A percentile compares a stretch with the other conserved stretches of the same genome.
phyloP scores from a whole-genome alignment of 1,140 invertebrate genomes.

The Drosophila tsacasi region DNA sequence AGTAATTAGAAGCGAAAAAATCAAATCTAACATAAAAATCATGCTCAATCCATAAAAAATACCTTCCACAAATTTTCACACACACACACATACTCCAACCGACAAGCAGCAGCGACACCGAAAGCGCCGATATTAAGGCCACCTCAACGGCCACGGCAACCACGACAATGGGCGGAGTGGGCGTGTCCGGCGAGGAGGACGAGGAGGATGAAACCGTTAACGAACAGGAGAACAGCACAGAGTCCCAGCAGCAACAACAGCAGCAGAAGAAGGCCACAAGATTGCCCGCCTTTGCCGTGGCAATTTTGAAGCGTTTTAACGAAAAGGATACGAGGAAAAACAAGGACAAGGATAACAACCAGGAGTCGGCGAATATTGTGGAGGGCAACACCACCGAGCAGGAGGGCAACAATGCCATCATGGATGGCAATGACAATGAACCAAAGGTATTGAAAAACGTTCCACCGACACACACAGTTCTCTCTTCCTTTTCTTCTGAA shows the following conservation, averaged over 20 bases:
- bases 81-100: slow-evolving; percentile 33
- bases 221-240: slow-evolving; percentile 22
- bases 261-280: slow-evolving; percentile 67
- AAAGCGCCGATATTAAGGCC: slow-evolving; percentile 86
- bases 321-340: slow-evolving; percentile 61
- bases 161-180: slow-evolving; percentile 55
- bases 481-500: slow-evolving; percentile 1
- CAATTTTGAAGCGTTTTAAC: slow-evolving; percentile 79
- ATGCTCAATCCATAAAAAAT: slow-evolving; percentile 49
- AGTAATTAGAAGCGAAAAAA: slow-evolving; percentile 65
- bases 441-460: slow-evolving; percentile 78
- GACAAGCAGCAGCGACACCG: slow-evolving; percentile 86
- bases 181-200: slow-evolving; percentile 43
- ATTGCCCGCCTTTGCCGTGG: slow-evolving; percentile 73
- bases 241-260: slow-evolving; percentile 31
- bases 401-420: slow-evolving; percentile 52
- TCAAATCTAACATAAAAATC: slow-evolving; percentile 36
- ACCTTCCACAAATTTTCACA: slow-evolving; percentile 51
- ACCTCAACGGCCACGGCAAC: slow-evolving; percentile 71
- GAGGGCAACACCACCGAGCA: slow-evolving; percentile 28
- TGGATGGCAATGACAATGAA: slow-evolving; percentile 85
- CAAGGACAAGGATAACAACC: slow-evolving; percentile 68
- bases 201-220: slow-evolving; percentile 17
- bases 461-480: slow-evolving; percentile 31
- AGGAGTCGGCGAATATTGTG: slow-evolving; percentile 62